Base-by-base conservation (phyloP, 1,140 invertebrate genomes). In the Euborellia annulipes region DNA sequence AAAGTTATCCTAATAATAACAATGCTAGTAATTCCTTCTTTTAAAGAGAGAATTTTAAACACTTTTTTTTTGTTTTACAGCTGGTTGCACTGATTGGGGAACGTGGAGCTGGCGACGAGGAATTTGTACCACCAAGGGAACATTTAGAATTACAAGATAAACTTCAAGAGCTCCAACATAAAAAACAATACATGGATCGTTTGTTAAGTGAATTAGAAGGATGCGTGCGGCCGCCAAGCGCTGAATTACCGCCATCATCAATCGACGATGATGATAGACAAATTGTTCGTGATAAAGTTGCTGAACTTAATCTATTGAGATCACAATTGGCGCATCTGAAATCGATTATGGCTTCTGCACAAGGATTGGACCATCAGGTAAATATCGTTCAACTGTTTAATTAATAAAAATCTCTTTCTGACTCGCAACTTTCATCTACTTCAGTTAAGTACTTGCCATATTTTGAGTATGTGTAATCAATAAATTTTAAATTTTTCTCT, bases 111-210 rank as follows among this genome's bases (percentile, higher is more conserved):
- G 51, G 58, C 16, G 62, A 62, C 50, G 53, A 52, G 4, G 56
- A 62, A 47, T 46, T 64, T 19, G 50, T 55, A 32, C 47, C 51
- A 3, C 23, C 23, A 27, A 27, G 23, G 11, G 58, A 64, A 49
- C 62, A 64, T 30, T 54, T 54, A 1, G 55, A 58, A 38, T 45
- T 64, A 17, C 61, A 63, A 41, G 56, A 55, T 19, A 67, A 66
- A 51, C 52, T 67, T 3, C 57, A 56, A 6, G 55, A 61, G 32
- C 52, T 66, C 3, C 62, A 66, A 45, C 55, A 52, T 23, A 67
- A 65, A 18, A 66, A 67, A 37, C 58, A 58, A 37, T 58, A 59
- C 21, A 66, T 67, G 62, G 64, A 66, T 47, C 60, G 61, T 18
- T 51, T 67, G 19, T 56, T 66, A 21, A 55, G 62, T n/a, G 62